Percentiles rank a stretch among this genome's conserved stretches.
These are phyloP conservation scores for Tachycineta bicolor DNA, from an alignment of 2,113 vertebrate species.

Conservation along the genomic window DNA sequence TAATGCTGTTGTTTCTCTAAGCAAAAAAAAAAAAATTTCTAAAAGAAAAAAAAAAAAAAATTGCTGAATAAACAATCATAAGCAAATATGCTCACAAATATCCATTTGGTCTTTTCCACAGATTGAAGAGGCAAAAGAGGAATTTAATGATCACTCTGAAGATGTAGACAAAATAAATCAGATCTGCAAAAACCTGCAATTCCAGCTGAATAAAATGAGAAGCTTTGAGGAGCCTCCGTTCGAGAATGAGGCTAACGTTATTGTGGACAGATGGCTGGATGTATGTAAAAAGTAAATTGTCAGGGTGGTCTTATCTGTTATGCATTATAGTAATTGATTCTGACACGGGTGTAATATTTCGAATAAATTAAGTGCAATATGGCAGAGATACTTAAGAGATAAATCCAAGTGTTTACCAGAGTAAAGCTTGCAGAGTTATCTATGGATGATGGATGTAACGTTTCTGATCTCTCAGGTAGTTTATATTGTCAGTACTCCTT, in stretches of 20 bases:
- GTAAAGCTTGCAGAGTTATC: not conserved
- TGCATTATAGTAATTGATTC: constrained; percentile 63
- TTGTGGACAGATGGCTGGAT: constrained; percentile 95
- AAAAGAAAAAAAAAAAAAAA: not conserved
- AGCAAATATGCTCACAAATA: not conserved
- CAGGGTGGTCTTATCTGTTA: constrained; percentile 55
- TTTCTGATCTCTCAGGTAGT: not conserved
- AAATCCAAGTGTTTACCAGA: constrained; percentile 41
- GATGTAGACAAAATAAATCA: constrained; percentile 85
- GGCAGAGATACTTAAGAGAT: not conserved
- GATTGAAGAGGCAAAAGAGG: constrained; percentile 84
- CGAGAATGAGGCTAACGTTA: constrained; percentile 85
- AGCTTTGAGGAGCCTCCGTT: constrained; percentile 86
- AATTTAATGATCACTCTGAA: constrained; percentile 79
- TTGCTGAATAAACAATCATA: not conserved
- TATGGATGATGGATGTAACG: accelerated
- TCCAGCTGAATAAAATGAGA: constrained; percentile 89
- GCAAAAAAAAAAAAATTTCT: not conserved
- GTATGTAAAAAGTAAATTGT: constrained; percentile 78
- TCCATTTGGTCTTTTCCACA: constrained; percentile 55
- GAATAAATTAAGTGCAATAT: constrained; percentile 42
- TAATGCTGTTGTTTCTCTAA: not conserved
- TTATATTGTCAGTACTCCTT: not conserved
- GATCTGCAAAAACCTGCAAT: constrained; percentile 89
- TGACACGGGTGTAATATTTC: constrained; percentile 26